Evolutionary conservation across 1,140 invertebrate genomes (phyloP).

Genomic region (Aphis gossypii): DNA sequence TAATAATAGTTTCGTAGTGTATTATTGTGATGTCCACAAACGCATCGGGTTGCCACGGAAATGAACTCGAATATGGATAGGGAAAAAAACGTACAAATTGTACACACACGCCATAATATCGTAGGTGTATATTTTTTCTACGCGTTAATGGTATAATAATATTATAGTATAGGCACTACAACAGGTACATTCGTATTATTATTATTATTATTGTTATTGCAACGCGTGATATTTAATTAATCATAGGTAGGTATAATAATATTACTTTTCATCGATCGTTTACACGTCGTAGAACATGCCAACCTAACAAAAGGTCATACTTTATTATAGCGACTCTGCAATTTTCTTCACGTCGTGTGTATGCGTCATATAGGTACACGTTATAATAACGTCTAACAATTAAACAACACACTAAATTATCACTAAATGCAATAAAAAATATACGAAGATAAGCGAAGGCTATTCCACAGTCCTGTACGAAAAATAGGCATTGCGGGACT

Average conservation of each 20-base stretch:
- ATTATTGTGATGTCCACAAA: constrained; percentile 1
- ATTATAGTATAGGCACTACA: neutral
- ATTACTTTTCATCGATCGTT: neutral
- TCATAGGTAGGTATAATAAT: neutral
- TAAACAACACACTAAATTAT: neutral
- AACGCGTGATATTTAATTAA: neutral
- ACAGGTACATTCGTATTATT: neutral
- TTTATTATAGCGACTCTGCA: neutral
- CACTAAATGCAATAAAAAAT: neutral
- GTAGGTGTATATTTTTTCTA: neutral
- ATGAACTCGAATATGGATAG: neutral
- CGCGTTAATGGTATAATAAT: neutral
- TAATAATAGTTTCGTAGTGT: neutral
- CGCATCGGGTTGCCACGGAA: constrained; percentile 20
- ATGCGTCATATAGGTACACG: no score
- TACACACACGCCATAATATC: neutral
- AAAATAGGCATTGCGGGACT: neutral
- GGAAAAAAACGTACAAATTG: neutral
- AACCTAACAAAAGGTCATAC: neutral
- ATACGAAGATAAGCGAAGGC: neutral
- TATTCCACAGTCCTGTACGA: neutral
- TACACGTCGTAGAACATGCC: neutral
- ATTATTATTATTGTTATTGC: neutral
- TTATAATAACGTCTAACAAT: neutral
- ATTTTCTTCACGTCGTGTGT: neutral